phyloP scores from a whole-genome alignment of 2,113 vertebrate genomes.

The Trichechus manatus region DNA sequence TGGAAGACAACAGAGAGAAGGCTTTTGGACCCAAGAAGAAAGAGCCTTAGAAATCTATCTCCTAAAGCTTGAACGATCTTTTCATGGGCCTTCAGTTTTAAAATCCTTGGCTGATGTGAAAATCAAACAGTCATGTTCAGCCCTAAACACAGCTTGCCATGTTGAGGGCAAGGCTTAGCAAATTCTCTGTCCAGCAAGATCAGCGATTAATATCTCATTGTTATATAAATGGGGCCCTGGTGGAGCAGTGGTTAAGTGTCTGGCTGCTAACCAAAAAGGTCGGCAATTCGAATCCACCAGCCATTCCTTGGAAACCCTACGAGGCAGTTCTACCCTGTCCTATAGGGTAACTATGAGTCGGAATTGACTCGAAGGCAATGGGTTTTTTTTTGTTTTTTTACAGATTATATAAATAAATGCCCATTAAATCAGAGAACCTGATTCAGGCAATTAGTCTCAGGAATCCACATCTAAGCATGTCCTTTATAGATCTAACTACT shows the following conservation, averaged over 20 bases:
- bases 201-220: background rate
- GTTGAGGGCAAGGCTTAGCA: background rate
- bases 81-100: background rate
- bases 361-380: background rate
- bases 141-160: background rate
- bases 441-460: background rate
- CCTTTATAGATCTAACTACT: background rate
- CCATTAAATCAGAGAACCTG: background rate
- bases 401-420: background rate
- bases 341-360: no score
- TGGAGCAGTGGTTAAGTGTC: background rate
- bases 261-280: no score
- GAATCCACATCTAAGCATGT: background rate
- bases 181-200: background rate
- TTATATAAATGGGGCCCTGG: background rate
- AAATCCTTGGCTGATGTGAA: slow-evolving; percentile 1
- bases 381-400: no score
- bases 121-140: background rate
- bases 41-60: background rate
- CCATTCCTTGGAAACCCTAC: no score
- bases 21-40: background rate
- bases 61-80: background rate
- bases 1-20: slow-evolving; percentile 48
- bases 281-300: no score
- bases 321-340: no score